Base-by-base conservation (phyloP, 2,113 vertebrate species). In the Coreoperca whiteheadi region DNA sequence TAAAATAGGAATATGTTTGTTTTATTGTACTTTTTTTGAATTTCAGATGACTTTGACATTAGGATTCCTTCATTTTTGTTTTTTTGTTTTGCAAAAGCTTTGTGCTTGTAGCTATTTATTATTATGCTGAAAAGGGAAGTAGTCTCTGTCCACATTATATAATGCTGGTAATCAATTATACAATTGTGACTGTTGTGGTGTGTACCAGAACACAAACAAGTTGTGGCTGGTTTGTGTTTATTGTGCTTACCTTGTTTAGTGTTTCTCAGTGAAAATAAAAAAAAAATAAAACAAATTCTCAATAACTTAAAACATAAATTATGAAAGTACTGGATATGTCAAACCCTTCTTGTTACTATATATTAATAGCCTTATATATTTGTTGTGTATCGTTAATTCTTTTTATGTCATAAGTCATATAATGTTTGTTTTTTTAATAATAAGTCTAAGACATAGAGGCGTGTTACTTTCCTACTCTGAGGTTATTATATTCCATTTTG, bases 401-500 rank as follows among this genome's bases (percentile, higher is more conserved):
- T n/a, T n/a, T n/a, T n/a, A n/a, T n/a, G n/a, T n/a, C n/a, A n/a
- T 51, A 14, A 67, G n/a, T 23, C 21, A 68, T 37, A 46, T 43
- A 32, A 28, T 16, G 54, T 12, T 50, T 70, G 54, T 54, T n/a
- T 32, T n/a, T 73, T 68, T n/a, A 50, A 56, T 61, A 50, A 69
- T 28, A 51, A 34, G n/a, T 61, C 48, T 8, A 63, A 53, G 1
- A 53, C 12, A 74, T 9, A 10, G 9, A n/a, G 10, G 4, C 63
- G 12, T 6, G 59, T 53, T 51, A 56, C 68, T 73, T 8, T 37
- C 2, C 5, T 53, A 1, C 25, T 34, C 25, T 15, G 11, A 67
- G 73, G 34, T 77, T 53, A 25, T 63, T 76, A 74, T 46, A 41
- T 77, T 34, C 14, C 15, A 48, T 57, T 77, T 12, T 39, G 16